These are phyloP conservation scores for Drosophila kohkoa DNA, from an alignment of 1,140 invertebrate genomes.

Conservation along the genomic window DNA sequence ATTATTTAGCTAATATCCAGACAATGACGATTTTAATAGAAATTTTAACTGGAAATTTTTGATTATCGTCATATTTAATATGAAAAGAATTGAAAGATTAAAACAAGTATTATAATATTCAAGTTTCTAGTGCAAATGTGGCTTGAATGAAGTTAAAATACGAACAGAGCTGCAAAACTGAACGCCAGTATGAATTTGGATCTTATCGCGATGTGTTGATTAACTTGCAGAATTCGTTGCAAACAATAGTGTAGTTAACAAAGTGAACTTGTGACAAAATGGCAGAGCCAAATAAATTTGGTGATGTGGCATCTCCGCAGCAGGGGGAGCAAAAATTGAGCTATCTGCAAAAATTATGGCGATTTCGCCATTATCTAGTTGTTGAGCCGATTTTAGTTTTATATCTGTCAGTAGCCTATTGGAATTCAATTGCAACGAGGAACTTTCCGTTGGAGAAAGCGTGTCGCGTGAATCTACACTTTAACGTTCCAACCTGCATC, in stretches of 20 bases:
- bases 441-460: conserved; percentile 87
- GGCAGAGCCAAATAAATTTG: conserved; percentile 55
- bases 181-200: conserved; percentile 67
- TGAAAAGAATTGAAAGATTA: conserved; percentile 23
- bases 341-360: conserved; percentile 77
- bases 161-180: conserved; percentile 14
- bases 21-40: no score
- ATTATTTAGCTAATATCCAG: no score
- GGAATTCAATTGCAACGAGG: conserved; percentile 85
- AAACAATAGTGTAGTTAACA: conserved; percentile 14
- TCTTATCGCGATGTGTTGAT: conserved; percentile 67
- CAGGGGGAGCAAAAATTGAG: conserved; percentile 51
- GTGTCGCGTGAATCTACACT: conserved; percentile 88
- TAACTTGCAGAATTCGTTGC: conserved; percentile 50
- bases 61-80: no score
- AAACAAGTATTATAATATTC: conserved; percentile 65
- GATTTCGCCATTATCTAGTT: conserved; percentile 75
- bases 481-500: conserved; percentile 86
- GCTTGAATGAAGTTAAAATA: conserved; percentile 46
- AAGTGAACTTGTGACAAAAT: conserved; percentile 34
- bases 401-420: conserved; percentile 85
- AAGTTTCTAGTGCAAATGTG: conserved; percentile 66
- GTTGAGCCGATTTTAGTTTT: conserved; percentile 86
- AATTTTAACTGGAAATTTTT: no score
- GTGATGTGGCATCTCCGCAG: conserved; percentile 6